A percentile compares a stretch with the other conserved stretches of the same genome.
Conservation (phyloP, 2,797 vertebrate species). For the Coendou prehensilis region DNA sequence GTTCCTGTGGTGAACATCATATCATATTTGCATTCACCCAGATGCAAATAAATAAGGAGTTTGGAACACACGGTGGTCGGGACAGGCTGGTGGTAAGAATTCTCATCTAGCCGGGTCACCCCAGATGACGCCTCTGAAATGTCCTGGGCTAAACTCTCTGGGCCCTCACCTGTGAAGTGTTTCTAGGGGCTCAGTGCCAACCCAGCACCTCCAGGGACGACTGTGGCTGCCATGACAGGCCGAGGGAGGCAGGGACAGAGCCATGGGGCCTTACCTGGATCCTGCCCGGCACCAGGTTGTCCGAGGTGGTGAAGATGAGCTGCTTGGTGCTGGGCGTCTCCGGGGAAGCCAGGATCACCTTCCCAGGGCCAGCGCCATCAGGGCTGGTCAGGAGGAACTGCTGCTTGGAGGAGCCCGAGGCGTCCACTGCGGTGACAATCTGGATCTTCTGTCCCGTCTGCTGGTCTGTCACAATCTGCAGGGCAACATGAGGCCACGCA, state of each 20-base stretch:
- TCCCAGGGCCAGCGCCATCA: constrained; percentile 95
- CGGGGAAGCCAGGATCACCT: constrained; percentile 97
- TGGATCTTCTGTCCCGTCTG: constrained; percentile 99
- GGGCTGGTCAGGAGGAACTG: constrained; percentile 97
- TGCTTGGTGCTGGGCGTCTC: constrained; percentile 95
- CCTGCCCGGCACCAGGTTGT: constrained; percentile 96
- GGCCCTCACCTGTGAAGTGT: background rate
- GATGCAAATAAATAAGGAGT: background rate
- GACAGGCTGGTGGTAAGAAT: background rate
- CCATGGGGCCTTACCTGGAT: constrained; percentile 93
- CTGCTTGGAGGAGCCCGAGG: constrained; percentile 94
- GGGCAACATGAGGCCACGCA: background rate
- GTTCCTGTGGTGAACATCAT: background rate
- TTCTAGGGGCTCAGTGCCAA: background rate
- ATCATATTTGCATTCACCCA: background rate
- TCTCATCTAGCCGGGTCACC: background rate
- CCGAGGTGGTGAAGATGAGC: constrained; percentile 97
- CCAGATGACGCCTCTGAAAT: background rate
- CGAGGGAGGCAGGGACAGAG: background rate
- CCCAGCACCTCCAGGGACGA: background rate
- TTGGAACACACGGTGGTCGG: background rate
- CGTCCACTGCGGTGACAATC: constrained; percentile 97
- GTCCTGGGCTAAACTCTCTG: background rate
- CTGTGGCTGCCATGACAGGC: background rate
- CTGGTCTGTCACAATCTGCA: constrained; percentile 98